These are phyloP conservation scores for Cryptoleucopteryx plumbea DNA, from an alignment of 2,113 vertebrate species.

Conservation along the genomic window DNA sequence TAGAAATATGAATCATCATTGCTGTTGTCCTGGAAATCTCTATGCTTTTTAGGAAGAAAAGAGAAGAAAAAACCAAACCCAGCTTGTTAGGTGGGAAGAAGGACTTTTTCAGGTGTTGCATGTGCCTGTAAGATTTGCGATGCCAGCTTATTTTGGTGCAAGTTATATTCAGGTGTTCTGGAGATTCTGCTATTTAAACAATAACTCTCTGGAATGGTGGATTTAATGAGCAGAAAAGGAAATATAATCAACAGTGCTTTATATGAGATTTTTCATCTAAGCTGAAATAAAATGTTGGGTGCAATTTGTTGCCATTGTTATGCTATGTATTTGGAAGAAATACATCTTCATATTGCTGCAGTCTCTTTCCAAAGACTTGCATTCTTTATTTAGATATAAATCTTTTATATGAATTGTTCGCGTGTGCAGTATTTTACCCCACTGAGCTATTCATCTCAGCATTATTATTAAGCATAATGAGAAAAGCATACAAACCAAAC, in stretches of 20 bases:
- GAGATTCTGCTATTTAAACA: constrained; percentile 6
- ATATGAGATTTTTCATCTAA: neutral
- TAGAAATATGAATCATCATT: neutral
- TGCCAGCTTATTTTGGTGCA: neutral
- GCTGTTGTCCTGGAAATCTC: neutral
- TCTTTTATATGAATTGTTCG: constrained; percentile 19
- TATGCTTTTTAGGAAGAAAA: neutral
- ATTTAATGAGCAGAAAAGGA: constrained; percentile 29
- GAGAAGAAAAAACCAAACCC: neutral
- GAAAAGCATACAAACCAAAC: neutral
- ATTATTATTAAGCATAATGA: constrained; percentile 28
- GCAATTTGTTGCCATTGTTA: constrained; percentile 29
- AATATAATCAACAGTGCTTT: constrained; percentile 12
- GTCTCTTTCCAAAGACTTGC: neutral
- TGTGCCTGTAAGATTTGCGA: neutral
- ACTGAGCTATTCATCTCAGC: neutral
- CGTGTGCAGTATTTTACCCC: constrained; percentile 1
- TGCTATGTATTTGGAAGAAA: neutral
- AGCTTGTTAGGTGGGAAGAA: neutral
- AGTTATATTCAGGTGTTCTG: neutral
- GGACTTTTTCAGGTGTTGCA: neutral
- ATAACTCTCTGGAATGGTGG: neutral
- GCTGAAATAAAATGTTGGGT: constrained; percentile 15
- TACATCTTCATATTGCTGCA: constrained; percentile 21
- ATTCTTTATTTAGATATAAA: constrained; percentile 22